Conservation (phyloP, 2,888 invertebrate genomes). For the Keiferia lycopersicella region DNA sequence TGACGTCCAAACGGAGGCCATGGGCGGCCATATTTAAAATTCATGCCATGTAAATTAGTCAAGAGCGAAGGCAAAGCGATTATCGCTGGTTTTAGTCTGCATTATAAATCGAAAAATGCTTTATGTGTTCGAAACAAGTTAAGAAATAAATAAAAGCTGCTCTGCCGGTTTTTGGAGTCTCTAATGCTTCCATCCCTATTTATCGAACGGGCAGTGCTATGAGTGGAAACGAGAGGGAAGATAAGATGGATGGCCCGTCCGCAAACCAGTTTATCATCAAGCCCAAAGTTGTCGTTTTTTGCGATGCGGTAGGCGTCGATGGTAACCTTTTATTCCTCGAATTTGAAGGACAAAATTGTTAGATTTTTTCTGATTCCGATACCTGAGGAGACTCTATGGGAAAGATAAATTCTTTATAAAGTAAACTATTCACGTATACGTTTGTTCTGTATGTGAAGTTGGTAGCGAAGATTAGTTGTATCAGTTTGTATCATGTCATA, state of each 20-base stretch:
- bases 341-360: slow-evolving; percentile 50
- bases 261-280: slow-evolving; percentile 77
- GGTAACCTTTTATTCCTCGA: slow-evolving; percentile 60
- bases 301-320: slow-evolving; percentile 69
- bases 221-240: slow-evolving; percentile 44
- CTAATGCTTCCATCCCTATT: slow-evolving; percentile 42
- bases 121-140: slow-evolving; percentile 72
- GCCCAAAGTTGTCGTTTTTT: slow-evolving; percentile 59
- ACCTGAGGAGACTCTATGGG: slow-evolving; percentile 17
- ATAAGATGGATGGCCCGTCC: slow-evolving; percentile 61
- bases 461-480: slow-evolving; percentile 18
- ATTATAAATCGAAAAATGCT: slow-evolving; percentile 68
- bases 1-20: slow-evolving; percentile 36
- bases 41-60: slow-evolving; percentile 67
- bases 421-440: slow-evolving; percentile 2
- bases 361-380: slow-evolving; percentile 16
- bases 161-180: slow-evolving; percentile 53
- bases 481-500: slow-evolving; percentile 11
- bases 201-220: slow-evolving; percentile 17
- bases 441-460: slow-evolving; percentile 13
- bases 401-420: slow-evolving; percentile 16
- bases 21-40: slow-evolving; percentile 59
- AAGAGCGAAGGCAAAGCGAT: slow-evolving; percentile 57
- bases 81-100: slow-evolving; percentile 53
- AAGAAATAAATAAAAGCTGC: slow-evolving; percentile 77